These are phyloP conservation scores for Paraplagusia blochii DNA, from an alignment of 2,113 vertebrate genomes.

Conservation along the genomic window DNA sequence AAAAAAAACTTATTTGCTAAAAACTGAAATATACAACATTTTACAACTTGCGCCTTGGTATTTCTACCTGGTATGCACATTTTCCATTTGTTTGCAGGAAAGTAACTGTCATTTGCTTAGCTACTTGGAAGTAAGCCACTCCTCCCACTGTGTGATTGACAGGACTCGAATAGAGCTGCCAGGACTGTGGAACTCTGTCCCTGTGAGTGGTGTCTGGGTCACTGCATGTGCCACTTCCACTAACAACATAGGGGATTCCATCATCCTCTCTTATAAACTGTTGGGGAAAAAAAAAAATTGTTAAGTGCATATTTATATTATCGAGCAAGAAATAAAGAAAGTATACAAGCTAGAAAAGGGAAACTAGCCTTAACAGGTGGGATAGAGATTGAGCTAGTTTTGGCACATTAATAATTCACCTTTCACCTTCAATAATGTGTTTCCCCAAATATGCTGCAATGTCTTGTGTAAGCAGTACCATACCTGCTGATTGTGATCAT, in stretches of 20 bases:
- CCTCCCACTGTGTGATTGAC: slow-evolving; percentile 61
- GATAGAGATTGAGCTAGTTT: too few relatives aligned
- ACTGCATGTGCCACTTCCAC: slow-evolving; percentile 58
- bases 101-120: slow-evolving; percentile 49
- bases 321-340: too few relatives aligned
- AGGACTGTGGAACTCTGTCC: slow-evolving; percentile 51
- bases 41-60: slow-evolving; percentile 38
- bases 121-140: slow-evolving; percentile 62
- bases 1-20: too few relatives aligned
- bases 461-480: background rate
- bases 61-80: slow-evolving; percentile 58
- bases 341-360: too few relatives aligned
- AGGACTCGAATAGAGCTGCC: slow-evolving; percentile 71
- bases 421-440: too few relatives aligned
- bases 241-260: slow-evolving; percentile 63
- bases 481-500: slow-evolving; percentile 73
- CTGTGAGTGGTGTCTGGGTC: slow-evolving; percentile 42
- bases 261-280: slow-evolving; percentile 72
- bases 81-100: slow-evolving; percentile 65
- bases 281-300: too few relatives aligned
- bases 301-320: too few relatives aligned
- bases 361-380: too few relatives aligned
- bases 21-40: background rate
- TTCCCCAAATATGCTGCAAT: background rate
- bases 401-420: too few relatives aligned